Conservation (phyloP, 2,113 vertebrate species). For the Mola mola region DNA sequence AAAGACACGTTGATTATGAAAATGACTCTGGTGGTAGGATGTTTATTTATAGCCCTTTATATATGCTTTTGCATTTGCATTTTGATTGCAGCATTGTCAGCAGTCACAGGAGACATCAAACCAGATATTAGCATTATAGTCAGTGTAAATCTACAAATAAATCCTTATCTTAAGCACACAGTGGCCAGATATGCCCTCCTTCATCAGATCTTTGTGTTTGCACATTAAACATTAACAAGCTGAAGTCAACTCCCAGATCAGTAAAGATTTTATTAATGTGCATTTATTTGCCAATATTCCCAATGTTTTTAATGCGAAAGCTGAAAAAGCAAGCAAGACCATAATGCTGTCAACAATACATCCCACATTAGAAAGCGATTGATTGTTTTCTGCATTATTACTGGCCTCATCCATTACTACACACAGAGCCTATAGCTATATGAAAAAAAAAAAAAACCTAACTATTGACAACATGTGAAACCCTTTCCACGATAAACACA, state of each 20-base stretch:
- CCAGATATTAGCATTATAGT: slow-evolving; percentile 79
- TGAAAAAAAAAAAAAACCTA: slow-evolving; percentile 27
- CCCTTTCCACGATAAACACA: slow-evolving; percentile 65
- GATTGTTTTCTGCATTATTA: slow-evolving; percentile 59
- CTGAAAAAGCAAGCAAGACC: slow-evolving; percentile 26
- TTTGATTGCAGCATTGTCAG: slow-evolving; percentile 83
- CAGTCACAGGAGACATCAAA: slow-evolving; percentile 75
- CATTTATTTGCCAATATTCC: slow-evolving; percentile 43
- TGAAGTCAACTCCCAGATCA: slow-evolving; percentile 53
- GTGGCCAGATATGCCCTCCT: slow-evolving; percentile 78
- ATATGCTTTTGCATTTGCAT: slow-evolving; percentile 81
- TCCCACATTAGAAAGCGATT: slow-evolving; percentile 17
- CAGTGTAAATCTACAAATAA: slow-evolving; percentile 82
- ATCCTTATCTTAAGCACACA: slow-evolving; percentile 81
- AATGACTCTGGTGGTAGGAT: slow-evolving; percentile 67
- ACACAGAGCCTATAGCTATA: slow-evolving; percentile 27
- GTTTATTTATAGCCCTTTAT: slow-evolving; percentile 76
- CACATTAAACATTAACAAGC: slow-evolving; percentile 39
- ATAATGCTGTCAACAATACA: slow-evolving; percentile 35
- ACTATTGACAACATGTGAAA: slow-evolving; percentile 43
- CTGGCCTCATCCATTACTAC: slow-evolving; percentile 52
- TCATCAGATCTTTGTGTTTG: slow-evolving; percentile 50
- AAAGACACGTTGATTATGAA: slow-evolving; percentile 71
- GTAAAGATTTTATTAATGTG: slow-evolving; percentile 27
- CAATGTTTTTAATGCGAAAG: slow-evolving; percentile 30